Percentiles rank a stretch among this genome's conserved stretches.
phyloP scores from a whole-genome alignment of 2,888 invertebrate species.

The Deilephila porcellus region DNA sequence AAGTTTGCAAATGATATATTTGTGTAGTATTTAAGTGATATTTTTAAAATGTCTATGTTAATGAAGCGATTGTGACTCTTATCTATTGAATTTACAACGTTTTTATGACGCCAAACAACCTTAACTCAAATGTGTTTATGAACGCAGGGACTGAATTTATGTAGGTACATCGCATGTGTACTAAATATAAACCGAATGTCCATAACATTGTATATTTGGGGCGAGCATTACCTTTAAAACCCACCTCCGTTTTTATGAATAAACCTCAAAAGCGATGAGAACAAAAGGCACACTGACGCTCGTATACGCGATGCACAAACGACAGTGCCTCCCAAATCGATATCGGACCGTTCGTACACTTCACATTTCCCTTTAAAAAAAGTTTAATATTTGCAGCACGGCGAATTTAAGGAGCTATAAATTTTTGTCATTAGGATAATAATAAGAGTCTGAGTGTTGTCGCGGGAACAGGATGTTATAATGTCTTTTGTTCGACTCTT shows the following conservation, averaged over 20 bases:
- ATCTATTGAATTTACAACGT: conserved; percentile 5
- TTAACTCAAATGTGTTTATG: neutral
- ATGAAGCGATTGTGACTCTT: neutral
- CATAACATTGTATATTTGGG: conserved; percentile 23
- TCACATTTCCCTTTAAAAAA: conserved; percentile 61
- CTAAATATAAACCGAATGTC: conserved; percentile 19
- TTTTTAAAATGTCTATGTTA: neutral
- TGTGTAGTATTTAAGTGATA: neutral
- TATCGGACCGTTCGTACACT: conserved; percentile 35
- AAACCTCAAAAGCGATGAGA: conserved; percentile 49
- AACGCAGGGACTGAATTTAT: neutral
- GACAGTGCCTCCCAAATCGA: conserved; percentile 55
- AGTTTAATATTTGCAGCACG: conserved; percentile 80
- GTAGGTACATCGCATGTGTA: neutral
- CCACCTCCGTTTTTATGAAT: conserved; percentile 45
- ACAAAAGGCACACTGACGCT: conserved; percentile 47
- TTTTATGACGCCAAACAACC: neutral
- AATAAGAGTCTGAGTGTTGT: conserved; percentile 76
- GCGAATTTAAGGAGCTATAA: conserved; percentile 81
- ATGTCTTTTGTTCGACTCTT: conserved; percentile 80
- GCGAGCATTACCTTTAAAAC: conserved; percentile 18
- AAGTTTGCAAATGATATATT: neutral
- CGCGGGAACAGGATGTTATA: conserved; percentile 81
- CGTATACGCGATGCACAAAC: conserved; percentile 49
- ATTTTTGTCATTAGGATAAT: conserved; percentile 83